phyloP scores from a whole-genome alignment of 2,797 vertebrate genomes.

The Tinamus major region DNA sequence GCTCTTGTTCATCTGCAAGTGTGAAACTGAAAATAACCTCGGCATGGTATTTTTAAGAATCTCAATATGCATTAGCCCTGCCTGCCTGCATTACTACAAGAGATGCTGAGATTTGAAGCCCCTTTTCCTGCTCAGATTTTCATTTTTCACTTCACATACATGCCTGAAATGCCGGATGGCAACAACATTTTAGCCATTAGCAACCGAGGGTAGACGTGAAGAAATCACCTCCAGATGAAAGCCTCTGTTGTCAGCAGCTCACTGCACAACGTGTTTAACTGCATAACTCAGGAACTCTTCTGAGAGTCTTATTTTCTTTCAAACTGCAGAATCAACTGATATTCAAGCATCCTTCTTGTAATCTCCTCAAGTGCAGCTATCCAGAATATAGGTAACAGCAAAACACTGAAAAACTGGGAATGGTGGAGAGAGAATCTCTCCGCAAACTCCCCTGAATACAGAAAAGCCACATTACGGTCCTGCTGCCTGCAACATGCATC shows the following conservation, averaged over 20 bases:
- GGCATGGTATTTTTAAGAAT: neutral
- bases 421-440: neutral
- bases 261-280: neutral
- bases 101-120: neutral
- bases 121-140: neutral
- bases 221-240: neutral
- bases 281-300: neutral
- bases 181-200: neutral
- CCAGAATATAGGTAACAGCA: neutral
- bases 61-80: neutral
- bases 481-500: neutral
- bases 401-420: neutral
- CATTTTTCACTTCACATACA: neutral
- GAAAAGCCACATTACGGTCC: neutral
- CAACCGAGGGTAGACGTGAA: neutral
- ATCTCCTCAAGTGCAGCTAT: neutral
- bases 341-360: neutral
- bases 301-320: neutral
- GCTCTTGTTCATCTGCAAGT: neutral
- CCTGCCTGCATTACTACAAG: neutral
- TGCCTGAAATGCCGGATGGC: neutral
- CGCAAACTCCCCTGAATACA: neutral
- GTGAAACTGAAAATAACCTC: neutral
- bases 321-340: accelerated
- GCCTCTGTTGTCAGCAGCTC: neutral